Evolutionary conservation across 1,140 invertebrate species (phyloP).

Genomic region (Lineus longissimus): DNA sequence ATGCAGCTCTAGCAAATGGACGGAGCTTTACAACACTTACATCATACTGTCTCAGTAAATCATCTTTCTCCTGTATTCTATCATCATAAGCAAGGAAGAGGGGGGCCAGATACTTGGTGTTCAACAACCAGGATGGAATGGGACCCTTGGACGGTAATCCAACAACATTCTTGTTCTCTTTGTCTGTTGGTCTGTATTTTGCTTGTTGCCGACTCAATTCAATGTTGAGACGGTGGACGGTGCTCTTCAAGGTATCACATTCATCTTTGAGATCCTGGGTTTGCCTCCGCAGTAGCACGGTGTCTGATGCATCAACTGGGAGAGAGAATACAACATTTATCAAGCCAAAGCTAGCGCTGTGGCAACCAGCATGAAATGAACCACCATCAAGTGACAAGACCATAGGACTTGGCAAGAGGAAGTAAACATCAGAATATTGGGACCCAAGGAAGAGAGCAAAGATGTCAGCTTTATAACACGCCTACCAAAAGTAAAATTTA

Average conservation of each 20-base stretch:
- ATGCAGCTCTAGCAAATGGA: too few species aligned
- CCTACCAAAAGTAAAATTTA: background rate
- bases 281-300: conserved; percentile 31
- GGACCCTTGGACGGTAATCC: conserved; percentile 48
- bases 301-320: conserved; percentile 26
- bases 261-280: conserved; percentile 42
- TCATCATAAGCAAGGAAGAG: conserved; percentile 50
- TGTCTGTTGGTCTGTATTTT: conserved; percentile 28
- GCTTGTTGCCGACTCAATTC: conserved; percentile 45
- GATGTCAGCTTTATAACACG: background rate
- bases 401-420: background rate
- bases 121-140: conserved; percentile 47
- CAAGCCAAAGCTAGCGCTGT: background rate
- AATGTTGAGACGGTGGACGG: conserved; percentile 37
- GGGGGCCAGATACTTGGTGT: conserved; percentile 46
- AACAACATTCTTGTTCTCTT: conserved; percentile 18
- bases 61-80: conserved; percentile 38
- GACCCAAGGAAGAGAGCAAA: background rate
- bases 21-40: background rate
- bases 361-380: background rate
- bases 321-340: conserved; percentile 8
- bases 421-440: background rate
- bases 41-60: conserved; percentile 23
- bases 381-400: too few species aligned
- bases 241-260: conserved; percentile 38